Evolutionary conservation across 2,888 invertebrate species (phyloP), one percentile per base, ranked within the genome.

Genomic region (Tolmerus cingulatus): DNA sequence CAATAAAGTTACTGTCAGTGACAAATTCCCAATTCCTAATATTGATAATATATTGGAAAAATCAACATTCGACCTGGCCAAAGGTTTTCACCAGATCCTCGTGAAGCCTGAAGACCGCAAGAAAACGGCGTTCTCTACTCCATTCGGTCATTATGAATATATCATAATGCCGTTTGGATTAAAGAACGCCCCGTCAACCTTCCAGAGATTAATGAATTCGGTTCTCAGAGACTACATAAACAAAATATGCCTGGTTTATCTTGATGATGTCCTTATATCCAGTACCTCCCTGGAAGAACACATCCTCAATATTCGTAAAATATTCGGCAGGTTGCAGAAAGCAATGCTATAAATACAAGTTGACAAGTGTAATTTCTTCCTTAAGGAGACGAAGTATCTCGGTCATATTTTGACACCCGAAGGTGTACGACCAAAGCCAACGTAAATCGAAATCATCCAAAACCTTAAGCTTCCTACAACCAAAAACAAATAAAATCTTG

Each of bases 1-100:
- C n/a, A n/a, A n/a, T n/a, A n/a, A n/a, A n/a, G n/a, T n/a, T n/a
- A n/a, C n/a, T n/a, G n/a, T n/a, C n/a, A n/a, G n/a, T n/a, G n/a
- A n/a, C n/a, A n/a, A n/a, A n/a, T n/a, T n/a, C n/a, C n/a, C n/a
- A n/a, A n/a, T n/a, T n/a, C n/a, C n/a, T n/a, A n/a, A n/a, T n/a
- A n/a, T n/a, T n/a, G n/a, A n/a, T n/a, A n/a, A n/a, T n/a, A n/a
- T n/a, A n/a, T n/a, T n/a, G n/a, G n/a, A n/a, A n/a, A n/a, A n/a
- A n/a, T n/a, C n/a, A 88, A 90, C 90, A 51, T 86, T 90, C 85
- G 90, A 91, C 84, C 89, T 90, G 84, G 86, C 78, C 57, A 89
- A 87, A 77, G 87, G 89, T 30, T 89, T 88, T 87, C 87, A 89
- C 81, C 87, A 88, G 87, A 89, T 88, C 84, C 77, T 88, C 57